Percentiles rank a stretch among this genome's conserved stretches.
phyloP scores from a whole-genome alignment of 2,113 vertebrate species.

The Suncus etruscus region DNA sequence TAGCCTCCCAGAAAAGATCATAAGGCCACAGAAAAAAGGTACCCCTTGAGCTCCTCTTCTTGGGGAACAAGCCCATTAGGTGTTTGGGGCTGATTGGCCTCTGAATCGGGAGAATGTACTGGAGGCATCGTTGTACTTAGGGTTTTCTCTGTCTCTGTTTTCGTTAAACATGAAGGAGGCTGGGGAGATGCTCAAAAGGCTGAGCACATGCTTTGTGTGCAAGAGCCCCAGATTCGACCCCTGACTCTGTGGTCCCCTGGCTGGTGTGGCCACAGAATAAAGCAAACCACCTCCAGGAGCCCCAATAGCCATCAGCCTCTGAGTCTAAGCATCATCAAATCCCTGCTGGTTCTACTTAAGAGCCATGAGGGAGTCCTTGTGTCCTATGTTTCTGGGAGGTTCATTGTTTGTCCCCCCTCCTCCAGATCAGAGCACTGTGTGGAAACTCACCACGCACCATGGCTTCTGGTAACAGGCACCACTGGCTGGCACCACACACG shows the following conservation, averaged over 20 bases:
- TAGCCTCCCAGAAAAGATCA: background rate
- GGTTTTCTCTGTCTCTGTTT: background rate
- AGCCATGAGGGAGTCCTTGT: rapidly evolving
- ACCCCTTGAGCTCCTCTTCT: background rate
- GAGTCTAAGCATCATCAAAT: no score
- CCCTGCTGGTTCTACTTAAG: background rate
- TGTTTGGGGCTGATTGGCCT: background rate
- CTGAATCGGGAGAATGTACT: rapidly evolving
- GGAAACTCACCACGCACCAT: rapidly evolving
- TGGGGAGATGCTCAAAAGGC: no score
- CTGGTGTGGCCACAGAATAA: no score
- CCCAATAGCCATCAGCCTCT: no score
- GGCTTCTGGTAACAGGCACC: background rate
- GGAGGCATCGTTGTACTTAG: rapidly evolving
- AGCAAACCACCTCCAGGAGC: no score
- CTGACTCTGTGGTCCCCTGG: no score
- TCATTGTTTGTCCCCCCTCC: background rate
- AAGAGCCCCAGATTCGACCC: no score
- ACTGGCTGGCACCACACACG: background rate
- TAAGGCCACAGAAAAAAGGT: background rate
- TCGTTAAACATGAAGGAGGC: background rate
- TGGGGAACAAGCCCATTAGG: background rate
- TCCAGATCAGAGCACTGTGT: background rate
- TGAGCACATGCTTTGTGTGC: no score
- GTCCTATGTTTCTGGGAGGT: background rate